phyloP scores from a whole-genome alignment of 2,113 vertebrate genomes.

The Silurus glanis region DNA sequence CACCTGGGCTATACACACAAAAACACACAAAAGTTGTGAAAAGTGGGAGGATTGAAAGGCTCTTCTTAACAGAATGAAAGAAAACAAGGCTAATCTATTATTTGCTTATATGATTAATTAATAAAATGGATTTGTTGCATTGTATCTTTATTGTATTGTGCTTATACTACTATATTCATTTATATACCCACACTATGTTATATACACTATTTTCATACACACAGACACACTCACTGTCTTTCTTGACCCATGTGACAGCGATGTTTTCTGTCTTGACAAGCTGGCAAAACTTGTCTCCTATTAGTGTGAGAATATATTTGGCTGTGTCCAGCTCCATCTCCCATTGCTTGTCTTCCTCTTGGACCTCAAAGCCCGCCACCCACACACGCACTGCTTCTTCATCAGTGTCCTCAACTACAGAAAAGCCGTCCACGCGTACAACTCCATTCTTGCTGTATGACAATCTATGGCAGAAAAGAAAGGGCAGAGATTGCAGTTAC shows the following conservation, averaged over 20 bases:
- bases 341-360: slow-evolving; percentile 65
- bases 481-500: not conserved
- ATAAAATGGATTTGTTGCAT: slow-evolving; percentile 4
- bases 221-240: slow-evolving; percentile 73
- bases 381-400: slow-evolving; percentile 75
- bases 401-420: slow-evolving; percentile 84
- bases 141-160: not conserved
- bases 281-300: slow-evolving; percentile 87
- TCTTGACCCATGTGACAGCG: slow-evolving; percentile 85
- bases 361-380: slow-evolving; percentile 34
- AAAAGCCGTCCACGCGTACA: slow-evolving; percentile 86
- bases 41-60: not conserved
- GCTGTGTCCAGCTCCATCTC: slow-evolving; percentile 82
- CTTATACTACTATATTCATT: not conserved
- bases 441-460: slow-evolving; percentile 89
- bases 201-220: not conserved
- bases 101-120: not conserved
- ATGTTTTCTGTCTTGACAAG: slow-evolving; percentile 84
- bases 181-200: too few species aligned
- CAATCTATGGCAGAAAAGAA: slow-evolving; percentile 67
- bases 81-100: not conserved
- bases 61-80: slow-evolving; percentile 11
- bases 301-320: slow-evolving; percentile 83
- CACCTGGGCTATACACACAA: slow-evolving; percentile 83
- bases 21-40: slow-evolving; percentile 53